Conservation (phyloP, 1,140 invertebrate species). For the Uloborus diversus region DNA sequence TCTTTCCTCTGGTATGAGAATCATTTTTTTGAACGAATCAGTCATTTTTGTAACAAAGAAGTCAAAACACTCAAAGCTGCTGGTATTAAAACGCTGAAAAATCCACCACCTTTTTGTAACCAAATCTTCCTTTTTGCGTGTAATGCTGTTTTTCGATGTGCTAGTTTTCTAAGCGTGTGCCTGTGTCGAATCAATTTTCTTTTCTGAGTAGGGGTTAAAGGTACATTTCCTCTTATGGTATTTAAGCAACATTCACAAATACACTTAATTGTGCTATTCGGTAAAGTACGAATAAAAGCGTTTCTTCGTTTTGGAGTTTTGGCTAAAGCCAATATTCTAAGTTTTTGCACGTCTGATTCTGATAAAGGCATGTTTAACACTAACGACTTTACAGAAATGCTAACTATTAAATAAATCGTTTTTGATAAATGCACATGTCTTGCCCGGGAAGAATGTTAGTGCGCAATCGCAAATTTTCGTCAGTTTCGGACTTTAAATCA, state of each 20-base stretch:
- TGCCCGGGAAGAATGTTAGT: not conserved
- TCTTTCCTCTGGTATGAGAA: no score
- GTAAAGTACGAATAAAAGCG: no score
- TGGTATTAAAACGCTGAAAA: not conserved
- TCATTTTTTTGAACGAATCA: no score
- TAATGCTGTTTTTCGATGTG: not conserved
- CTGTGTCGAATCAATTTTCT: not conserved
- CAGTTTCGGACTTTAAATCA: not conserved
- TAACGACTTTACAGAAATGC: not conserved
- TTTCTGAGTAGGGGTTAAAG: not conserved
- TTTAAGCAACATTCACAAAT: slow-evolving; percentile 6
- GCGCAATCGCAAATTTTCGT: not conserved
- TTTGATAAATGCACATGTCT: not conserved
- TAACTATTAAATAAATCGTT: not conserved
- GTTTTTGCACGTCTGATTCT: no score
- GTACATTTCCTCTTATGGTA: slow-evolving; percentile 4
- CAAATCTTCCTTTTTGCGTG: not conserved
- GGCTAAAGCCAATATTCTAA: no score
- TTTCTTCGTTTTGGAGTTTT: no score
- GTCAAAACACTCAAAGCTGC: not conserved
- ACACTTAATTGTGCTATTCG: not conserved
- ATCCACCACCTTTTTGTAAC: not conserved
- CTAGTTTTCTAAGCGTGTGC: not conserved
- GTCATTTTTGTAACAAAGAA: no score
- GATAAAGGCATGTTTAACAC: no score